Conservation (phyloP, 2,113 vertebrate genomes). For the Ctenomys sociabilis region DNA sequence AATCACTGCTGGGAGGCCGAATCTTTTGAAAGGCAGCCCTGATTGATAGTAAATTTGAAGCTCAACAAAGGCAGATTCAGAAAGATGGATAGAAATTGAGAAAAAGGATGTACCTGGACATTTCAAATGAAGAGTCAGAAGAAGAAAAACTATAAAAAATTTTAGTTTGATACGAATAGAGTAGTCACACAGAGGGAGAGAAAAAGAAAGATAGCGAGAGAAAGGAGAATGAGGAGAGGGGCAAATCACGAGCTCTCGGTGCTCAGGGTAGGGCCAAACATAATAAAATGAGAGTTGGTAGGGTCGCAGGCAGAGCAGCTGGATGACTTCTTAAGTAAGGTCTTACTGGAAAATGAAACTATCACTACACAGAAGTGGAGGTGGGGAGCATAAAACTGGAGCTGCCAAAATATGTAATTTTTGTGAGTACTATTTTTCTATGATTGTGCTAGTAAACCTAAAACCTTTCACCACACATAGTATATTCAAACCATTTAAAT, state of each 20-base stretch:
- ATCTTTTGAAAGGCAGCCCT: not conserved
- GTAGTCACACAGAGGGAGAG: not conserved
- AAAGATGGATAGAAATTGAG: conserved; percentile 17
- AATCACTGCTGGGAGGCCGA: not conserved
- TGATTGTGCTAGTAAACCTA: conserved; percentile 16
- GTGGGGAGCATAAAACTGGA: not conserved
- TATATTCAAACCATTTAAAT: conserved; percentile 3
- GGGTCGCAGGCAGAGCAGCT: not conserved
- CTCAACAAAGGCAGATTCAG: not conserved
- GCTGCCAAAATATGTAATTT: conserved; percentile 43
- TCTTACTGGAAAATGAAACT: not conserved
- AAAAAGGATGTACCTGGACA: not conserved
- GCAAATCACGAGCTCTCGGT: not conserved
- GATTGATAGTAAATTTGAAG: not conserved
- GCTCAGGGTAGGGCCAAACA: not conserved
- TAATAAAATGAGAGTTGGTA: not conserved
- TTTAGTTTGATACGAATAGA: not conserved
- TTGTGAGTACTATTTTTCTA: not conserved
- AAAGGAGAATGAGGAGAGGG: not conserved
- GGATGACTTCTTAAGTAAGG: not conserved
- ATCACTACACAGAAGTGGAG: not conserved
- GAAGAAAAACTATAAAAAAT: not conserved
- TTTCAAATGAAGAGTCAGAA: conserved; percentile 24
- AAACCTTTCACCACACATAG: not conserved
- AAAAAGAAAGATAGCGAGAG: not conserved